Conservation (phyloP, 2,888 invertebrate genomes). For the Maniola hyperantus region DNA sequence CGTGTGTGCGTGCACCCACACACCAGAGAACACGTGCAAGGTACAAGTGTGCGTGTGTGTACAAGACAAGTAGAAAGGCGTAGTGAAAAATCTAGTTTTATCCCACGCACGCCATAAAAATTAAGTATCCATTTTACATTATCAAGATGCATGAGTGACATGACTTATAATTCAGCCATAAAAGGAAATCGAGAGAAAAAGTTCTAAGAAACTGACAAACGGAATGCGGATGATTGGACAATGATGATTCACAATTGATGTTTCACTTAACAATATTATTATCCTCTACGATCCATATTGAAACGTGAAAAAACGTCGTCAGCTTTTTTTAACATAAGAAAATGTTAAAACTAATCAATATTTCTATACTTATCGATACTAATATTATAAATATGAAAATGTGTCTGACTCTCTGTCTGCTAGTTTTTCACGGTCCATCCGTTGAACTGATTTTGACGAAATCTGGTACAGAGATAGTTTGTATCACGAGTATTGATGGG, state of each 20-base stretch:
- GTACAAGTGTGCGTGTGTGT: constrained; percentile 51
- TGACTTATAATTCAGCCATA: constrained; percentile 34
- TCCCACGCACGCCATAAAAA: constrained; percentile 46
- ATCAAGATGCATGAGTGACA: constrained; percentile 24
- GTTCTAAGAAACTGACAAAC: constrained; percentile 35
- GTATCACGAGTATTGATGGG: no score
- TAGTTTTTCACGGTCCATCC: no score
- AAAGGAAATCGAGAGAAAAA: constrained; percentile 37
- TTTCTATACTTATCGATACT: no score
- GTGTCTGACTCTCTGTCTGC: no score
- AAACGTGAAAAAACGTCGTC: neutral
- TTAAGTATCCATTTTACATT: constrained; percentile 28
- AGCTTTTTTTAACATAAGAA: neutral
- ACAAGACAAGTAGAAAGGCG: constrained; percentile 63
- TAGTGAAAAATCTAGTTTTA: constrained; percentile 68
- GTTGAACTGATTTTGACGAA: no score
- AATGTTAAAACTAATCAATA: neutral
- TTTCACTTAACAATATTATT: constrained; percentile 19
- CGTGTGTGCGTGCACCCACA: constrained; percentile 52
- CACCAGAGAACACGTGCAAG: constrained; percentile 45
- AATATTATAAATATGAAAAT: neutral
- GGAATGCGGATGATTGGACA: constrained; percentile 43
- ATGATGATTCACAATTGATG: constrained; percentile 37
- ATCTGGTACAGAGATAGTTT: no score
- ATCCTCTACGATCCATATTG: constrained; percentile 2